These are phyloP conservation scores for Gymnarchus niloticus DNA, from an alignment of 2,113 vertebrate genomes.

Conservation along the genomic window DNA sequence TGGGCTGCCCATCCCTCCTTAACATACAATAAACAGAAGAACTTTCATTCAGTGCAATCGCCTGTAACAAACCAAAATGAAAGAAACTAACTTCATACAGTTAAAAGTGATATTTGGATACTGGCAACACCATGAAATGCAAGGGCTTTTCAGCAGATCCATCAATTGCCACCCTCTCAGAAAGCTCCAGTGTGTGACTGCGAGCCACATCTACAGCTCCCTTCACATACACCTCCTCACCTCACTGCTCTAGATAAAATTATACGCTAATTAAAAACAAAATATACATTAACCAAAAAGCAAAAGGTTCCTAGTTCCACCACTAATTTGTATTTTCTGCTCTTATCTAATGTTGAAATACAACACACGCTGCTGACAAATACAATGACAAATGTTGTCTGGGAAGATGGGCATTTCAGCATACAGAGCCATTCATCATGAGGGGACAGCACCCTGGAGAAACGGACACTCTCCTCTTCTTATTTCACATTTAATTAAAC, in stretches of 20 bases:
- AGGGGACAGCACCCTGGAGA: slow-evolving; percentile 41
- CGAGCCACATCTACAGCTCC: neutral
- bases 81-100: neutral
- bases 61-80: neutral
- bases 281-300: neutral
- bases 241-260: neutral
- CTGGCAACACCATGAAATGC: neutral
- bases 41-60: neutral
- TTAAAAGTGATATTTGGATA: neutral
- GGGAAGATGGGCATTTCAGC: slow-evolving; percentile 40
- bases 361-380: slow-evolving; percentile 8
- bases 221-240: neutral
- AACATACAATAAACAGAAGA: neutral
- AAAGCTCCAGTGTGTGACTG: neutral
- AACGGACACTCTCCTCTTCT: slow-evolving; percentile 39
- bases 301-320: neutral
- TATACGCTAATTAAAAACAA: neutral
- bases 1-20: neutral
- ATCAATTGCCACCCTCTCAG: neutral
- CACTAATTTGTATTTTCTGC: neutral
- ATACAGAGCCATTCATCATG: slow-evolving; percentile 41
- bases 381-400: slow-evolving; percentile 15
- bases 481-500: slow-evolving; percentile 49
- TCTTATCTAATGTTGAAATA: slow-evolving; percentile 14
- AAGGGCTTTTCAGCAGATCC: neutral